These are phyloP conservation scores for Carterocephalus palaemon DNA, from an alignment of 2,888 invertebrate genomes.

Conservation along the genomic window DNA sequence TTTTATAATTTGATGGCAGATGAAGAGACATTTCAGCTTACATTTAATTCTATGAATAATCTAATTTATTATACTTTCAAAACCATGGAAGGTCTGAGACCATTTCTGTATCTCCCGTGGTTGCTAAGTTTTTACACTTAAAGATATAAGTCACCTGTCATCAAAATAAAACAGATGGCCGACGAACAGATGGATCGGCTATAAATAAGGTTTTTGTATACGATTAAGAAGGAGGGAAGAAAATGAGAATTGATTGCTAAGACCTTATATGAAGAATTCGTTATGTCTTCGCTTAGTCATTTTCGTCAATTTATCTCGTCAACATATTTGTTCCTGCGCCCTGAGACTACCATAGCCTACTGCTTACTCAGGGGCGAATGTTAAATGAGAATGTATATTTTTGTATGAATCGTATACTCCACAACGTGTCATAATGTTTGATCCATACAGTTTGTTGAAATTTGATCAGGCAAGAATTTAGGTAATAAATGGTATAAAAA, in stretches of 20 bases:
- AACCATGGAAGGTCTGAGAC: not conserved
- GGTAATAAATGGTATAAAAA: too few relatives aligned
- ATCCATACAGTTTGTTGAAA: too few relatives aligned
- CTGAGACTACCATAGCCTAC: too few relatives aligned
- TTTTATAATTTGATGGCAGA: too few relatives aligned
- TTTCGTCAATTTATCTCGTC: not conserved
- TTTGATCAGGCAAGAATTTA: too few relatives aligned
- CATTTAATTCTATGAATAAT: slow-evolving; percentile 6
- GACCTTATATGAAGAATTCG: slow-evolving; percentile 4
- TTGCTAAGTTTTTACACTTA: slow-evolving; percentile 1
- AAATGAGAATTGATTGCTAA: slow-evolving; percentile 19
- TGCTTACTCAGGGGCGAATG: too few relatives aligned
- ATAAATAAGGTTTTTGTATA: slow-evolving; percentile 28
- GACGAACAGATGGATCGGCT: slow-evolving; percentile 30
- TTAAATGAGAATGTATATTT: too few relatives aligned
- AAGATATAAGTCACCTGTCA: slow-evolving; percentile 30
- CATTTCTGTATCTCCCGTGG: slow-evolving; percentile 5
- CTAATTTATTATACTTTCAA: slow-evolving; percentile 9
- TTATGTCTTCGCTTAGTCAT: slow-evolving; percentile 4
- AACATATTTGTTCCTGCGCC: not conserved
- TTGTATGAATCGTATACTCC: too few relatives aligned
- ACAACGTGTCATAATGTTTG: too few relatives aligned
- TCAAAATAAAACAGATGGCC: slow-evolving; percentile 30
- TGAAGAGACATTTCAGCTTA: too few relatives aligned
- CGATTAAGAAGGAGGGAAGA: slow-evolving; percentile 11